These are phyloP conservation scores for Fragum sueziense DNA, from an alignment of 2,888 invertebrate genomes.

Conservation along the genomic window DNA sequence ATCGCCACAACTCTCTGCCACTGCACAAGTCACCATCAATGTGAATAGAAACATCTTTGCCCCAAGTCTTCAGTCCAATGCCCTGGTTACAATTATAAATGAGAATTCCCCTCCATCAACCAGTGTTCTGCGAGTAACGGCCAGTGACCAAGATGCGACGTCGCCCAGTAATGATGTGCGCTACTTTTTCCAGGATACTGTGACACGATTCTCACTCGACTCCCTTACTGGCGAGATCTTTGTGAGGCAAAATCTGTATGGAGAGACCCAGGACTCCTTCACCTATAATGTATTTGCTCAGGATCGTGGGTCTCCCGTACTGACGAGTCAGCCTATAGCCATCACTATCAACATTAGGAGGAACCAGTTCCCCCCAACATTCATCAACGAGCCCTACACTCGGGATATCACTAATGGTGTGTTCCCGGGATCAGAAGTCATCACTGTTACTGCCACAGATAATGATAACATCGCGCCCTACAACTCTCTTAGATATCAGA, in stretches of 20 bases:
- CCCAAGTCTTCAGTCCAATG: slow-evolving; percentile 51
- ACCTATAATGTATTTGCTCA: slow-evolving; percentile 65
- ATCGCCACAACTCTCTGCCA: slow-evolving; percentile 64
- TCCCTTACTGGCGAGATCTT: slow-evolving; percentile 58
- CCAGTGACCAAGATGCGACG: slow-evolving; percentile 69
- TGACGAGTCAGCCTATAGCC: slow-evolving; percentile 55
- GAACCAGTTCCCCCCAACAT: slow-evolving; percentile 72
- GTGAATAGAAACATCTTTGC: slow-evolving; percentile 71
- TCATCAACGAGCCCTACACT: slow-evolving; percentile 65
- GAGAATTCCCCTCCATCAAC: slow-evolving; percentile 71
- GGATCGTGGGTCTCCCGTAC: slow-evolving; percentile 57
- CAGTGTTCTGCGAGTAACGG: slow-evolving; percentile 67
- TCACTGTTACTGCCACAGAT: slow-evolving; percentile 67
- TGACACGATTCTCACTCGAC: slow-evolving; percentile 62
- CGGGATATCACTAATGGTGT: slow-evolving; percentile 61
- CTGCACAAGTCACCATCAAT: slow-evolving; percentile 64
- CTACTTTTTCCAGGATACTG: slow-evolving; percentile 60
- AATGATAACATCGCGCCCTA: slow-evolving; percentile 65
- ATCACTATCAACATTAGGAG: slow-evolving; percentile 68
- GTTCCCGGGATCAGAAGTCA: slow-evolving; percentile 52
- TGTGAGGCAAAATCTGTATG: slow-evolving; percentile 63
- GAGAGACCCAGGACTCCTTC: slow-evolving; percentile 48
- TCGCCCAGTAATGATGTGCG: slow-evolving; percentile 65
- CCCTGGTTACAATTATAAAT: slow-evolving; percentile 59
- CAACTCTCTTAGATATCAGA: slow-evolving; percentile 69